A percentile compares a stretch with the other conserved stretches of the same genome.
These are phyloP conservation scores for Pseudorhiza aurosa DNA, from an alignment of 30 jellyfish, hydroid and myxozoan species.

Conservation along the genomic window DNA sequence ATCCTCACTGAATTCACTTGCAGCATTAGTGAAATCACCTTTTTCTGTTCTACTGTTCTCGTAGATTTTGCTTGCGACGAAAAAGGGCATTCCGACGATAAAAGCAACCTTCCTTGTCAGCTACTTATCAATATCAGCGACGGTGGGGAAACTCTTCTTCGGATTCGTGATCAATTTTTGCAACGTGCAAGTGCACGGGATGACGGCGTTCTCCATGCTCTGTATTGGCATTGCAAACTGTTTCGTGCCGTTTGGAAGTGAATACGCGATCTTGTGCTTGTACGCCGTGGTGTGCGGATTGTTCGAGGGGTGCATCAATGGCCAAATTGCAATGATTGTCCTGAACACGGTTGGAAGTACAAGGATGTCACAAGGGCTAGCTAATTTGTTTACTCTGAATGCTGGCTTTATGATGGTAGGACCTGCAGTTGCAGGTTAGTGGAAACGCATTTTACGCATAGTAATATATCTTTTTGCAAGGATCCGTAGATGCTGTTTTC, in stretches of 20 bases:
- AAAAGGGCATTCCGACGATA: constrained; percentile 39
- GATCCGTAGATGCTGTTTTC: background rate
- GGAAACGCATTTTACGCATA: background rate
- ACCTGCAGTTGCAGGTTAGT: constrained; percentile 79
- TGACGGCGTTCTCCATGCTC: constrained; percentile 56
- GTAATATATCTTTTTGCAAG: background rate
- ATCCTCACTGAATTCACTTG: too few relatives aligned
- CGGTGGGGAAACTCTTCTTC: constrained; percentile 56
- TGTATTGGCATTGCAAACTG: constrained; percentile 63
- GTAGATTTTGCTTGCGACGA: constrained; percentile 39
- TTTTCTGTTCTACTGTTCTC: background rate
- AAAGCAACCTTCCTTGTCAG: constrained; percentile 57
- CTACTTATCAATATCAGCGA: constrained; percentile 52
- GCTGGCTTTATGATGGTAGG: constrained; percentile 66
- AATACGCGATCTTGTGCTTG: constrained; percentile 3
- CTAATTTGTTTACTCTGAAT: constrained; percentile 37
- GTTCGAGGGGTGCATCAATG: constrained; percentile 68
- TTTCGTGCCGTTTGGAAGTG: constrained; percentile 34
- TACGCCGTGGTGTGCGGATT: constrained; percentile 53
- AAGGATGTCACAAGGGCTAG: constrained; percentile 58
- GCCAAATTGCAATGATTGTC: constrained; percentile 66
- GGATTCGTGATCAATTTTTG: constrained; percentile 46
- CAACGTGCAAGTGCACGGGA: constrained; percentile 26
- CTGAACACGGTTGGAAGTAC: constrained; percentile 49
- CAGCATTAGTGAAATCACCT: background rate